These are phyloP conservation scores for Apodemia duryi DNA, from an alignment of 2,888 invertebrate genomes.

Conservation along the genomic window DNA sequence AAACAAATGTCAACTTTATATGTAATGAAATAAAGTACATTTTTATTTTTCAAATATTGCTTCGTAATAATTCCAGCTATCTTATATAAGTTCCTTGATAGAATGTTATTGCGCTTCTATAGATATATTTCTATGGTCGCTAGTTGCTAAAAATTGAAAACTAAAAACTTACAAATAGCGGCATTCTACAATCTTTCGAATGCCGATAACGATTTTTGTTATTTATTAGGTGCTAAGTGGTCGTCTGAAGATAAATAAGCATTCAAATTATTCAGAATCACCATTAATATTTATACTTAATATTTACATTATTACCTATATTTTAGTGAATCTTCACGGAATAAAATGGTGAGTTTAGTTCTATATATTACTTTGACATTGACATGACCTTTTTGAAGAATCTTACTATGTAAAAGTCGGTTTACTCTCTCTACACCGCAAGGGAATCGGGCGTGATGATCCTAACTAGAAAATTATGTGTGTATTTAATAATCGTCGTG, in stretches of 20 bases:
- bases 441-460: no score
- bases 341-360: constrained; percentile 50
- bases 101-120: no score
- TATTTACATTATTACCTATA: constrained; percentile 3
- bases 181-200: not conserved
- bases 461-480: no score
- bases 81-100: no score
- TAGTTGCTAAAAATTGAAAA: not conserved
- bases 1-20: no score
- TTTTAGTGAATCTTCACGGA: not conserved
- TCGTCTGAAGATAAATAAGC: not conserved
- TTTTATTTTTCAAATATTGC: no score
- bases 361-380: constrained; percentile 55
- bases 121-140: no score
- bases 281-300: not conserved
- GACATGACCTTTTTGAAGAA: constrained; percentile 52
- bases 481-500: no score
- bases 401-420: not conserved
- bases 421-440: no score
- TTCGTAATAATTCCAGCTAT: no score
- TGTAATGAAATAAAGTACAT: no score
- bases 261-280: not conserved
- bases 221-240: not conserved
- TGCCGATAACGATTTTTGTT: not conserved
- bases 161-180: not conserved